Evolutionary conservation across 2,113 vertebrate genomes (phyloP).

Genomic region (Alosa alosa): DNA sequence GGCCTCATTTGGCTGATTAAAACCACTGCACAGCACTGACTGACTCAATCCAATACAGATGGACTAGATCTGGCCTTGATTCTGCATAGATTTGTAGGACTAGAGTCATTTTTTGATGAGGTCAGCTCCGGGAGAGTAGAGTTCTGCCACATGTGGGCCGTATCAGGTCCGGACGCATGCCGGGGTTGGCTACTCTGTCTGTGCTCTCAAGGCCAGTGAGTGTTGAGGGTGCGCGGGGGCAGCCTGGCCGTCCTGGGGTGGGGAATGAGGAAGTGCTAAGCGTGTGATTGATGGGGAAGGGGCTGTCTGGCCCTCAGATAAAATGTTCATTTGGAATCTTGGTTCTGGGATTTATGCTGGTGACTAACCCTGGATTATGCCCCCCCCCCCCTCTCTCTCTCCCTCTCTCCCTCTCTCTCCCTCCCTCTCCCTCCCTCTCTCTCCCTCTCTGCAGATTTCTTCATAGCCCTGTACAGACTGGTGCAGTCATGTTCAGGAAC

Average conservation of each 20-base stretch:
- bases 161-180: not conserved
- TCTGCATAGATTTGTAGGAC: too few species aligned
- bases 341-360: not conserved
- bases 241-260: not conserved
- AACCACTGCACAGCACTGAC: too few species aligned
- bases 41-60: not conserved
- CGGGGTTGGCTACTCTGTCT: not conserved
- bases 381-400: not conserved
- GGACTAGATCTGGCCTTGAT: not conserved
- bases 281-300: not conserved
- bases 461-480: constrained; percentile 35
- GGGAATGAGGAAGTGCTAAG: not conserved
- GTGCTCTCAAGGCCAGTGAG: not conserved
- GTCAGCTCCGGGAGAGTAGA: too few species aligned
- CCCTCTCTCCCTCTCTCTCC: not conserved
- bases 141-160: not conserved
- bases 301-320: not conserved
- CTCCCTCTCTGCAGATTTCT: constrained; percentile 42
- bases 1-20: too few species aligned
- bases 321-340: not conserved
- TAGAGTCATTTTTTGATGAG: too few species aligned
- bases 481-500: constrained; percentile 90
- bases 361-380: constrained; percentile 1
- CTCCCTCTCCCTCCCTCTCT: constrained; percentile 1
- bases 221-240: not conserved